phyloP scores from a whole-genome alignment of 2,113 vertebrate species.

The Ammodytes dubius region DNA sequence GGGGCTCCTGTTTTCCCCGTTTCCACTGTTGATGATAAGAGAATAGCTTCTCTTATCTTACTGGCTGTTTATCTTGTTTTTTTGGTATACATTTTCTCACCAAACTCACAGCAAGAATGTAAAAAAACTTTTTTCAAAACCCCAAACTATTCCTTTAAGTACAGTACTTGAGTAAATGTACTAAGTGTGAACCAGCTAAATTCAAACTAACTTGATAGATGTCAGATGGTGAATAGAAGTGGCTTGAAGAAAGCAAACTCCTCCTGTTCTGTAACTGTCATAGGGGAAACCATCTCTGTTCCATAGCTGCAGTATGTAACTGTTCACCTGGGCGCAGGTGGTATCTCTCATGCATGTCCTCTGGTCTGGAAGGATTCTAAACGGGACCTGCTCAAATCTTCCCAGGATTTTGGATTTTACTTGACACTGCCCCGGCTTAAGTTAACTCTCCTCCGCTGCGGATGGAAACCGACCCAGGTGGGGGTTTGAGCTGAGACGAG shows the following conservation, averaged over 20 bases:
- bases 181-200: neutral
- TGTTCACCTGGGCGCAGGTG: slow-evolving; percentile 25
- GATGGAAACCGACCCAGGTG: slow-evolving; percentile 19
- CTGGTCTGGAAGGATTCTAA: slow-evolving; percentile 17
- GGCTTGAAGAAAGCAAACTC: neutral
- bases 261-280: neutral
- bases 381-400: slow-evolving; percentile 26
- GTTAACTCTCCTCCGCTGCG: slow-evolving; percentile 31
- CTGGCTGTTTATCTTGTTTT: too few species aligned
- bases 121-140: neutral
- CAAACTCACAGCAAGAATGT: neutral
- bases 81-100: neutral
- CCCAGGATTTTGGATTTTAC: slow-evolving; percentile 15
- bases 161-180: neutral
- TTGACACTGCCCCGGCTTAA: slow-evolving; percentile 32
- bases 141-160: neutral
- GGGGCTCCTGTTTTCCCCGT: neutral
- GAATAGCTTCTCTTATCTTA: neutral
- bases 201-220: neutral
- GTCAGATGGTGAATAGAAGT: neutral
- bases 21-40: neutral
- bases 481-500: slow-evolving; percentile 6
- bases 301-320: neutral
- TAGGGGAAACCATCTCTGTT: neutral
- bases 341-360: neutral